These are phyloP conservation scores for Ennomos fuscantarius DNA, from an alignment of 2,888 invertebrate species.

Conservation along the genomic window DNA sequence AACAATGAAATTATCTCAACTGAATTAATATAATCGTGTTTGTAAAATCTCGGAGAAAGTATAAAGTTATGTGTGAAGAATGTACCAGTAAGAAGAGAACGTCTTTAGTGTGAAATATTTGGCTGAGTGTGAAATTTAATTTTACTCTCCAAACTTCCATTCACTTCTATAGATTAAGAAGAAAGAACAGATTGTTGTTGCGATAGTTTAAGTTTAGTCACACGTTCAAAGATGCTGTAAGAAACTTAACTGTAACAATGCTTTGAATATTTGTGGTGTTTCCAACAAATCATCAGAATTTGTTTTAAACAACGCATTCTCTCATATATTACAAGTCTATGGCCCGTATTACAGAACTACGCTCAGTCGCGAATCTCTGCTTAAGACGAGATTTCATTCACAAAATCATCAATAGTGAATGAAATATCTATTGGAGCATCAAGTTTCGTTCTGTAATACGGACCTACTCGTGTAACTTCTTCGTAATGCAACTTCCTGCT, in stretches of 20 bases:
- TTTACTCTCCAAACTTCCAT: slow-evolving; percentile 22
- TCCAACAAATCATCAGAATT: too few species aligned
- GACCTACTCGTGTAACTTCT: too few species aligned
- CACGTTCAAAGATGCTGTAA: too few species aligned
- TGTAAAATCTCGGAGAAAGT: slow-evolving; percentile 40
- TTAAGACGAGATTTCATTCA: too few species aligned
- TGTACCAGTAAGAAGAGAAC: slow-evolving; percentile 36
- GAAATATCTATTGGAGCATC: too few species aligned
- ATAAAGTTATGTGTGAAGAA: slow-evolving; percentile 41
- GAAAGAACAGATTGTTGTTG: neutral
- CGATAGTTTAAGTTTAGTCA: neutral
- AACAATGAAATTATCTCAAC: slow-evolving; percentile 34
- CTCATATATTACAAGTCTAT: neutral
- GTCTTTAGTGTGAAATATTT: slow-evolving; percentile 30
- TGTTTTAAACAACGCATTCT: too few species aligned
- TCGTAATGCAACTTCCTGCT: slow-evolving; percentile 25
- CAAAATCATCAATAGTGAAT: too few species aligned
- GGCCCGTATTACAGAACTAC: too few species aligned
- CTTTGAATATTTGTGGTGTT: too few species aligned
- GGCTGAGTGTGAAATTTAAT: slow-evolving; percentile 26
- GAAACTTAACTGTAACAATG: too few species aligned
- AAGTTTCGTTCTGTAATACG: too few species aligned
- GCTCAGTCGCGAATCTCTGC: too few species aligned
- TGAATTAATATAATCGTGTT: slow-evolving; percentile 35
- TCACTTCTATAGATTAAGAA: slow-evolving; percentile 19